Evolutionary conservation across 2,888 invertebrate species (phyloP).

Genomic region (Drosophila falleni): DNA sequence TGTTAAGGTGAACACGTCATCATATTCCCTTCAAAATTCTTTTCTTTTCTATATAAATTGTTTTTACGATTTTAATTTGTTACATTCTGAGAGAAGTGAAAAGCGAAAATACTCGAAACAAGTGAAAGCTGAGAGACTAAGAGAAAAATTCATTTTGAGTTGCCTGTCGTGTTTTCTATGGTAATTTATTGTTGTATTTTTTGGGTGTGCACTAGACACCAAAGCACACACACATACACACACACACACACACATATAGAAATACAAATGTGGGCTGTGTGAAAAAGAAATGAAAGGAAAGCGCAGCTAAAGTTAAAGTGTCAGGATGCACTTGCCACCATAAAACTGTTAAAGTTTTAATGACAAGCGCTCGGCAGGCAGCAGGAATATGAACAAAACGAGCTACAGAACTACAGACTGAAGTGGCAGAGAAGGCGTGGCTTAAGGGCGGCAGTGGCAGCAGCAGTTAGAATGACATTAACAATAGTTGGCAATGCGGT

Average conservation of each 20-base stretch:
- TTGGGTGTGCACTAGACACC: slow-evolving; percentile 44
- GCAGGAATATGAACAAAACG: slow-evolving; percentile 24
- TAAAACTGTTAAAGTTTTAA: slow-evolving; percentile 77
- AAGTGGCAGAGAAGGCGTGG: slow-evolving; percentile 32
- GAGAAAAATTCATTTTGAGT: slow-evolving; percentile 70
- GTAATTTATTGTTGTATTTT: slow-evolving; percentile 46
- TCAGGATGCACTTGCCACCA: slow-evolving; percentile 64
- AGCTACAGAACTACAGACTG: slow-evolving; percentile 29
- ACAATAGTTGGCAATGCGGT: slow-evolving; percentile 77
- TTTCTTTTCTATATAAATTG: slow-evolving; percentile 33
- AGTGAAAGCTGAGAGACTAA: slow-evolving; percentile 63
- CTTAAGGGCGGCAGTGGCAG: slow-evolving; percentile 5
- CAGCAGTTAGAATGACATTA: slow-evolving; percentile 71
- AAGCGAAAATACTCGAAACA: slow-evolving; percentile 18
- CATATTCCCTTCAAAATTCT: slow-evolving; percentile 12
- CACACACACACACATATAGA: slow-evolving; percentile 3
- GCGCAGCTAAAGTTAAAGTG: slow-evolving; percentile 58
- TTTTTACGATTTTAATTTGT: slow-evolving; percentile 72
- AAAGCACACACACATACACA: slow-evolving; percentile 18
- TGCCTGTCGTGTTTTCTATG: slow-evolving; percentile 57
- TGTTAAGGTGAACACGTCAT: not conserved
- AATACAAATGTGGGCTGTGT: slow-evolving; percentile 4
- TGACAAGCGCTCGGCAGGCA: slow-evolving; percentile 55
- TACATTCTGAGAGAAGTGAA: slow-evolving; percentile 35
- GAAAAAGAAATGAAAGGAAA: slow-evolving; percentile 12